Evolutionary conservation across 2,888 invertebrate species (phyloP), one percentile per base, ranked within the genome.

Genomic region (Cheilosia pagana): DNA sequence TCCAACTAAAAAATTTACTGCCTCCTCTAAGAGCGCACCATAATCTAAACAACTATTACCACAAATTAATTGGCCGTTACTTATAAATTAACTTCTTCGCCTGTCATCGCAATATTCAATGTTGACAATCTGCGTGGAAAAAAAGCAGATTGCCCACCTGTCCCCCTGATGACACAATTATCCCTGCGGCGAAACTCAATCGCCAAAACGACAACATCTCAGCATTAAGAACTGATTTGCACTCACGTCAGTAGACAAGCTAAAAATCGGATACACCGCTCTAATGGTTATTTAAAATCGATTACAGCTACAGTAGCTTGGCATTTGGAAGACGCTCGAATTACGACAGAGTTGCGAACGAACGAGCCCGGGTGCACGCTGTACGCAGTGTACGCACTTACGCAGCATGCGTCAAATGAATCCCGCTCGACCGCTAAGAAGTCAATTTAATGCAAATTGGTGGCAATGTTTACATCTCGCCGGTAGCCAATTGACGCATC

Each of bases 11-110:
- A 16, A 45, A 60, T 57, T 57, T 45, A 57, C 21, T 57, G 19
- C 19, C 25, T 23, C 12, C 23, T 35, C 12, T 5, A 23, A 39
- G 16, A 65, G 55, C 39, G 39, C 28, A 48, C 25, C 55, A 52
- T 39, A 70, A 76, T 70, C 76, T 71, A 65, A 71, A 81, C 77
- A 81, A 55, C 71, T 65, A 77, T 81, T 77, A 81, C 70, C 28
- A 41, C 76, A 62, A 48, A 70, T 21, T 71, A 71, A 76, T 62
- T 71, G 71, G 16, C 59, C 65, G 71, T 81, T 53, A 77, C 45
- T 81, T 60, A 71, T 65, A 71, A 77, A 59, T 77, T 81, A 53
- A 81, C 65, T 71, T 39, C 70, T 65, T 52, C n/a, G 35, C 21
- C 65, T 81, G 81, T 77, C 81, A 77, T 41, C 81, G 43, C 31